A percentile compares a stretch with the other conserved stretches of the same genome.
Evolutionary conservation across 2,113 vertebrate species (phyloP).

Genomic region (Pelodiscus sinensis): DNA sequence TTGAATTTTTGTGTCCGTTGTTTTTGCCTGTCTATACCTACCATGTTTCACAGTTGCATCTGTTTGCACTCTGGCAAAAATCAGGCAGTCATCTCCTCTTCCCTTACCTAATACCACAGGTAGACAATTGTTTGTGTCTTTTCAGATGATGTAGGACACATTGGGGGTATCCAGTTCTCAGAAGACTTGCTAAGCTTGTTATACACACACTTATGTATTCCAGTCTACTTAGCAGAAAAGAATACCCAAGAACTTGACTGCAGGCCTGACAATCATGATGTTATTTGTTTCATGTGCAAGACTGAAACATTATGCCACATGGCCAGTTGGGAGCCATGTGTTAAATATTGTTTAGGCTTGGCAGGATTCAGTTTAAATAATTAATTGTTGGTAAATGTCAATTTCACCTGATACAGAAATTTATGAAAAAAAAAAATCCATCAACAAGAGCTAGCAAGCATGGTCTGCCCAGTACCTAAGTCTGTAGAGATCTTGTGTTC

Average conservation of each 20-base stretch:
- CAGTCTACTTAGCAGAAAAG: background rate
- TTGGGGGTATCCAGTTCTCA: background rate
- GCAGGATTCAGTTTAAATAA: background rate
- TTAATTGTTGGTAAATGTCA: background rate
- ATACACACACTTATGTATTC: background rate
- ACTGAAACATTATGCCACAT: background rate
- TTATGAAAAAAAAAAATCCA: background rate
- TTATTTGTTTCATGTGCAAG: background rate
- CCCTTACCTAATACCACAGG: background rate
- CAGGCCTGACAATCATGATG: background rate
- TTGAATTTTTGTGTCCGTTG: background rate
- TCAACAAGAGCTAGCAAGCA: background rate
- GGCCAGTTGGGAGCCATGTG: background rate
- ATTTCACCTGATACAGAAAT: background rate
- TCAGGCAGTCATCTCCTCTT: background rate
- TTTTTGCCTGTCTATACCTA: background rate
- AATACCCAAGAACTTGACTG: background rate
- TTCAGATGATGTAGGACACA: background rate
- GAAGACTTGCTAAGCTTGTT: background rate
- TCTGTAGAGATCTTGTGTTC: background rate
- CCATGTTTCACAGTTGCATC: background rate
- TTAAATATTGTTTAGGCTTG: background rate
- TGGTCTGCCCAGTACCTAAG: background rate
- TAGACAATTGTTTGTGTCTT: background rate
- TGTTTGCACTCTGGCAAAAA: background rate